phyloP scores from a whole-genome alignment of 1,140 invertebrate genomes.

The Ruditapes philippinarum region DNA sequence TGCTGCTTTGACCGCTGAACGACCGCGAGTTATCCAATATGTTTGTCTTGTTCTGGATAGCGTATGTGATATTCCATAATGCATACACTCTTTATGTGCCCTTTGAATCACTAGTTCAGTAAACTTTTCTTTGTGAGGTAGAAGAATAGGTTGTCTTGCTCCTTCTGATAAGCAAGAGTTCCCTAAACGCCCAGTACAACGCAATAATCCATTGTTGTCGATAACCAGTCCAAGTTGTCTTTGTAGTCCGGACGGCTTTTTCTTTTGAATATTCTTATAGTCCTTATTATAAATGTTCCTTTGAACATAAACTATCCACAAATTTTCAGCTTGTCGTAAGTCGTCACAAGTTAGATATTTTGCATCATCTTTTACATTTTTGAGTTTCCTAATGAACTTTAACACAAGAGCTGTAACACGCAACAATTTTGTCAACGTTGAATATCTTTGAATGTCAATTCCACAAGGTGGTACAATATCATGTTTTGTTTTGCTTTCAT shows the following conservation, averaged over 20 bases:
- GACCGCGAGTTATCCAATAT: slow-evolving; percentile 24
- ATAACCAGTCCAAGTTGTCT: background rate
- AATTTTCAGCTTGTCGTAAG: background rate
- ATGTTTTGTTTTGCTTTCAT: no score
- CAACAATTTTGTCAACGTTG: slow-evolving; percentile 28
- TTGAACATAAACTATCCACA: background rate
- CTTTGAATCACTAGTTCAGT: background rate
- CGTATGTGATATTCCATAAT: background rate
- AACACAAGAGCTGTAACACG: background rate
- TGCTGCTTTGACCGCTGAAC: background rate
- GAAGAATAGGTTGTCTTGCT: slow-evolving; percentile 15
- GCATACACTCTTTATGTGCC: background rate
- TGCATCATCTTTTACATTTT: background rate
- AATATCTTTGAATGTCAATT: slow-evolving; percentile 9
- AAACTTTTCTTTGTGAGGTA: background rate
- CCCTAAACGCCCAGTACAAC: background rate
- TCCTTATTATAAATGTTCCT: background rate
- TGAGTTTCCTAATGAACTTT: background rate
- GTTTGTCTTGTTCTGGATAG: background rate
- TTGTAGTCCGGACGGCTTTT: background rate
- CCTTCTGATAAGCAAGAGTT: background rate
- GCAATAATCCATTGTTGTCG: background rate
- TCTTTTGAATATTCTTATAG: background rate
- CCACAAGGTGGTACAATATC: no score
- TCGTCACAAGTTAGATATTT: no score